Base-by-base conservation (phyloP, 2,113 vertebrate genomes). In the Macrotis lagotis region DNA sequence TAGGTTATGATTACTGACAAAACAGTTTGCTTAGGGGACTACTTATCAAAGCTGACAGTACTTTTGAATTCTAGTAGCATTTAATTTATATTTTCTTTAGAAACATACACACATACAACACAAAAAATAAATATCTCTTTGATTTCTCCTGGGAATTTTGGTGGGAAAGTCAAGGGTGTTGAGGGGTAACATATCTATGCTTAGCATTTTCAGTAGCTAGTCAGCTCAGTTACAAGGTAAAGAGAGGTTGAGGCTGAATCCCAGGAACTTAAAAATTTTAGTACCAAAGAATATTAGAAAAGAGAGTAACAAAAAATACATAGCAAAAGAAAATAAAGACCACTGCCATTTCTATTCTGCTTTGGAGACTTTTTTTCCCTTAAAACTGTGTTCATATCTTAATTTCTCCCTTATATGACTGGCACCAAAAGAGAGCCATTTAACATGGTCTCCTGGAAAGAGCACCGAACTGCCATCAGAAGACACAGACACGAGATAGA, bases 31-130 rank as follows among this genome's bases (percentile, higher is more conserved):
- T 98, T 97, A 97, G 83, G 95, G 95, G 96, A 97, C 96, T 97
- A 97, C 95, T 97, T 98, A 98, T 95, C 95, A 97, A 97, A 98
- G 96, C 95, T 97, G 97, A 93, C 94, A 98, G 91, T 50, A 97
- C 94, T 93, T 96, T 94, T 91, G 88, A 95, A 97, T 97, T 98
- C 95, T 98, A 96, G 96, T 94, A 94, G 97, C 92, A 96, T 95
- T 98, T 98, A 96, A 90, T 95, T 97, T 97, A 96, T 90, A 95
- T 93, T 95, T 94, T 93, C 89, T 94, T 97, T 97, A 94, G 97
- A 96, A 97, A 97, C 66, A 83, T 11, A 8, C 88, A 89, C 44
- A 44, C 88, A 96, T 89, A 95, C 96, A 97, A 97, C 52, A 92
- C 89, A 96, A 96, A 95, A 83, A 96, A 96, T 50, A 98, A 96